Conservation (phyloP, 1,140 invertebrate species). For the Brachionus asplanchnoidis region DNA sequence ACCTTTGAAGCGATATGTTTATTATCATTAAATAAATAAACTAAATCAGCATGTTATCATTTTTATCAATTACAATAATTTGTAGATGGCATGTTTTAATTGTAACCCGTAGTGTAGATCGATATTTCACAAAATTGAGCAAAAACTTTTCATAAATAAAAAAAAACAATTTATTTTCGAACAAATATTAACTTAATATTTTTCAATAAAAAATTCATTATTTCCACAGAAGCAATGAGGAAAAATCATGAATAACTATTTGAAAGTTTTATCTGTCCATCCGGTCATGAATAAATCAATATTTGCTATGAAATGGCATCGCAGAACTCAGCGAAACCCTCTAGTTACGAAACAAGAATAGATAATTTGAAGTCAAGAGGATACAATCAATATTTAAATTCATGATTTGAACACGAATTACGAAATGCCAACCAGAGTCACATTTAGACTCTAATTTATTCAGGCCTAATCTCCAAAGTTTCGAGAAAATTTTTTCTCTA, state of each 20-base stretch:
- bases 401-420: not conserved
- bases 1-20: not conserved
- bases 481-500: not conserved
- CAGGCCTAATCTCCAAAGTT: not conserved
- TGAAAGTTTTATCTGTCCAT: not conserved
- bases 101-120: not conserved
- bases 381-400: not conserved
- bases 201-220: not conserved
- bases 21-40: not conserved
- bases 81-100: not conserved
- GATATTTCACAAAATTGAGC: not conserved
- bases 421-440: not conserved
- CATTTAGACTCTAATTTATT: not conserved
- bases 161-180: not conserved
- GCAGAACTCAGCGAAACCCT: not conserved
- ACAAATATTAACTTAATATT: not conserved
- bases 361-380: not conserved
- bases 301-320: not conserved
- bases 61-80: slow-evolving; percentile 1
- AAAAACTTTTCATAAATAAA: not conserved
- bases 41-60: not conserved
- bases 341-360: not conserved
- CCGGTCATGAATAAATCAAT: not conserved
- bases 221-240: not conserved
- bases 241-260: not conserved